Percentiles rank a stretch among this genome's conserved stretches.
These are phyloP conservation scores for Gonioctena quinquepunctata DNA, from an alignment of 1,140 invertebrate genomes.

Conservation along the genomic window DNA sequence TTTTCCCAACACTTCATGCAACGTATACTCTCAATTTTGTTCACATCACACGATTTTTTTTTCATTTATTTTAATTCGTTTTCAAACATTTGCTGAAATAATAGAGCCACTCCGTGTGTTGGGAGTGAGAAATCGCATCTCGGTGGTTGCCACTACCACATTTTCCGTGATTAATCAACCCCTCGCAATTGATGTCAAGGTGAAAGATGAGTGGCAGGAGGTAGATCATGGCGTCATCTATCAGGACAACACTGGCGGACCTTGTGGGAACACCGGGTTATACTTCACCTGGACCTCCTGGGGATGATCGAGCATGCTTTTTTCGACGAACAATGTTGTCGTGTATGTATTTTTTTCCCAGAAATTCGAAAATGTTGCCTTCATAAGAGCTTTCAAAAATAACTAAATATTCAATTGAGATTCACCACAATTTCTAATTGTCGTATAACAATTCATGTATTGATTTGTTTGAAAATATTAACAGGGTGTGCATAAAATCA, in stretches of 20 bases:
- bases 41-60: too few species aligned
- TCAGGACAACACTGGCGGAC: slow-evolving; percentile 1
- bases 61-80: too few species aligned
- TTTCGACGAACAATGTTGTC: neutral
- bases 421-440: too few species aligned
- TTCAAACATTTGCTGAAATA: neutral
- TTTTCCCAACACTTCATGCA: too few species aligned
- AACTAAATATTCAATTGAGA: too few species aligned
- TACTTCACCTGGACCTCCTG: slow-evolving; percentile 8
- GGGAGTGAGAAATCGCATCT: neutral
- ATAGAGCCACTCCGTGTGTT: neutral
- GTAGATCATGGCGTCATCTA: slow-evolving; percentile 27
- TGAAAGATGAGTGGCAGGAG: slow-evolving; percentile 32
- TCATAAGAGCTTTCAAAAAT: too few species aligned
- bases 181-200: slow-evolving; percentile 16
- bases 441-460: too few species aligned
- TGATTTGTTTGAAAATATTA: too few species aligned
- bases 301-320: neutral
- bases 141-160: neutral
- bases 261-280: neutral
- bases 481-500: too few species aligned
- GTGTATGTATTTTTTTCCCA: neutral
- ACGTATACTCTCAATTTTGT: too few species aligned
- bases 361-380: too few species aligned
- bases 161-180: slow-evolving; percentile 28